These are phyloP conservation scores for Artibeus lituratus DNA, from an alignment of 2,797 vertebrate species.

Conservation along the genomic window DNA sequence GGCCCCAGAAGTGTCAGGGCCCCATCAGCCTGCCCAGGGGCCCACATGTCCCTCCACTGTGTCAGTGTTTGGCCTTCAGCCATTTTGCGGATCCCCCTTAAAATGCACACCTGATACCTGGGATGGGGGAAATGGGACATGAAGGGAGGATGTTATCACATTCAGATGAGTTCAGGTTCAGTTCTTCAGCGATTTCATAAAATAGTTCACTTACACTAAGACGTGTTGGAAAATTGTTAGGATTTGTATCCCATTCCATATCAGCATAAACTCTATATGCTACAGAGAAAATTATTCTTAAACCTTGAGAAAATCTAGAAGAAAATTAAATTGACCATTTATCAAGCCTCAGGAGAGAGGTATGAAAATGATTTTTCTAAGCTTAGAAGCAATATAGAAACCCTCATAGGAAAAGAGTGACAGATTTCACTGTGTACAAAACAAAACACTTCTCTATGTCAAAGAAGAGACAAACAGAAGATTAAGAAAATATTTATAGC, in stretches of 20 bases:
- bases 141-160: not conserved
- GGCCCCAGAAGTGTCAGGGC: not conserved
- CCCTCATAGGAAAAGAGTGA: conserved; percentile 45
- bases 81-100: not conserved
- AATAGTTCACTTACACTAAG: conserved; percentile 31
- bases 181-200: not conserved
- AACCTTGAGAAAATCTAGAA: conserved; percentile 57
- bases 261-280: conserved; percentile 36
- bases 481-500: not conserved
- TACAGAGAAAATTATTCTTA: conserved; percentile 63
- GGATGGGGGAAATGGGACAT: not conserved
- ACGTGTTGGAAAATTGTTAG: conserved; percentile 21
- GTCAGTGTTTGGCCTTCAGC: not conserved
- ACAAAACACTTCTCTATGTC: conserved; percentile 29
- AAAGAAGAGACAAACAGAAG: conserved; percentile 11
- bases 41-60: not conserved
- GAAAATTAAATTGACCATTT: conserved; percentile 69
- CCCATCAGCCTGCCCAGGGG: not conserved
- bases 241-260: not conserved
- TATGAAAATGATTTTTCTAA: conserved; percentile 57
- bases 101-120: not conserved
- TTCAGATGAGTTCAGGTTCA: not conserved
- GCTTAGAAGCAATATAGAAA: conserved; percentile 60
- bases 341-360: conserved; percentile 57
- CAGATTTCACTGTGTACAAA: conserved; percentile 28